Percentiles rank a stretch among this genome's conserved stretches.
These are phyloP conservation scores for Cygnus buccinator DNA, from an alignment of 2,113 vertebrate genomes.

Conservation along the genomic window DNA sequence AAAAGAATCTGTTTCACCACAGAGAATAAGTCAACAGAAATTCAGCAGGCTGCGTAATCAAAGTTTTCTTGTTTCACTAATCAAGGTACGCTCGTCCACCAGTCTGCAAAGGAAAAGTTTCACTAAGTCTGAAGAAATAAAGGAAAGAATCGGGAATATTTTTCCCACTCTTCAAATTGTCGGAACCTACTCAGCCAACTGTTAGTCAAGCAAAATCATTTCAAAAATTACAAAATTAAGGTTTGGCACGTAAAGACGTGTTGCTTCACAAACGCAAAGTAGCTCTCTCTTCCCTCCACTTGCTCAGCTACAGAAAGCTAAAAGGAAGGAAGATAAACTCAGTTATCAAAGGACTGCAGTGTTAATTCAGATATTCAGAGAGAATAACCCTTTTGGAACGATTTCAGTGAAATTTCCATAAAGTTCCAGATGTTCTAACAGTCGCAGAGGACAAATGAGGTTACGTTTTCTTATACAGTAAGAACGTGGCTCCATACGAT, in stretches of 20 bases:
- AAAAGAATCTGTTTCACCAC: neutral
- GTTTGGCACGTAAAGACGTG: neutral
- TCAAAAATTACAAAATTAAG: neutral
- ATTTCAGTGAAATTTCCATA: neutral
- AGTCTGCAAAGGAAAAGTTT: neutral
- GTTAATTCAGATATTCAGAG: neutral
- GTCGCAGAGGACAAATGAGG: slow-evolving; percentile 11
- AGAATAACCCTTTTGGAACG: neutral
- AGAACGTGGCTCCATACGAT: neutral
- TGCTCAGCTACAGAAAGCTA: neutral
- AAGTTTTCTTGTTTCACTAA: slow-evolving; percentile 2
- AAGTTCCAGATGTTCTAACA: slow-evolving; percentile 15
- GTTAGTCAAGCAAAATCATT: neutral
- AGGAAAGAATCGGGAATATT: neutral
- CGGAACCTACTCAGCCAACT: neutral
- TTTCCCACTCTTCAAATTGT: neutral
- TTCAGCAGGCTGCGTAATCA: neutral
- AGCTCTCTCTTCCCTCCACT: neutral
- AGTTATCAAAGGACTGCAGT: neutral
- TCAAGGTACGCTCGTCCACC: neutral
- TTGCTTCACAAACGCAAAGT: neutral
- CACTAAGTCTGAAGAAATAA: neutral
- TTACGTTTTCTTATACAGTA: neutral
- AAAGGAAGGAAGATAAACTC: neutral
- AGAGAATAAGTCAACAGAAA: neutral